Evolutionary conservation across 2,888 invertebrate genomes (phyloP).

Genomic region (Dryocosmus kuriphilus): DNA sequence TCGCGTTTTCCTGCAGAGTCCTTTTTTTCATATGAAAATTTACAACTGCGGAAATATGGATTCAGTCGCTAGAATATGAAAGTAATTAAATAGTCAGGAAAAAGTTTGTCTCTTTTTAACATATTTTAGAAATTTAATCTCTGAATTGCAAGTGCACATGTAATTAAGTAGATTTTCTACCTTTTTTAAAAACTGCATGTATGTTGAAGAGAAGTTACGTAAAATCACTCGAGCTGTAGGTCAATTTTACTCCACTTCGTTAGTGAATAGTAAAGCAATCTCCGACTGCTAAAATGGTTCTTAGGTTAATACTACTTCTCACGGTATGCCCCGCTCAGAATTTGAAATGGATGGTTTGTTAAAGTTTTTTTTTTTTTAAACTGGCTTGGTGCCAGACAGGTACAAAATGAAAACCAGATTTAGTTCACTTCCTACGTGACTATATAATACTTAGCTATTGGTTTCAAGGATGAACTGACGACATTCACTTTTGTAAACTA

Average conservation of each 20-base stretch:
- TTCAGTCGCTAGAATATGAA: neutral
- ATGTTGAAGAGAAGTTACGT: neutral
- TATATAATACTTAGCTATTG: constrained; percentile 2
- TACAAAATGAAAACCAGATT: constrained; percentile 53
- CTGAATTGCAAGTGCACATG: too few relatives aligned
- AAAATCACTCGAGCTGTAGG: constrained; percentile 18
- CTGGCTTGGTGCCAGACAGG: constrained; percentile 60
- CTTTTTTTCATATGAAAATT: constrained; percentile 3
- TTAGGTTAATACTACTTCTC: constrained; percentile 31
- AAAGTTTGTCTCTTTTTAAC: neutral
- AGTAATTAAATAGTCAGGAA: too few relatives aligned
- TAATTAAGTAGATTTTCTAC: too few relatives aligned
- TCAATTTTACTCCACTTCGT: constrained; percentile 17
- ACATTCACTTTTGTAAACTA: neutral
- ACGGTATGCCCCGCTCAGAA: neutral
- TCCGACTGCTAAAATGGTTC: constrained; percentile 27
- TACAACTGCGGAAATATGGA: constrained; percentile 6
- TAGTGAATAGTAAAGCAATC: constrained; percentile 34
- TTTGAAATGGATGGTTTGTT: constrained; percentile 24
- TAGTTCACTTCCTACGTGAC: constrained; percentile 51
- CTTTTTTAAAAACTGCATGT: too few relatives aligned
- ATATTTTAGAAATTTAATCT: neutral
- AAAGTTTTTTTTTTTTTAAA: constrained; percentile 58
- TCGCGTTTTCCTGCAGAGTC: neutral
- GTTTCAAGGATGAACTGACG: neutral